Evolutionary conservation across 2,888 invertebrate species (phyloP).

Genomic region (Venusia cambrica): DNA sequence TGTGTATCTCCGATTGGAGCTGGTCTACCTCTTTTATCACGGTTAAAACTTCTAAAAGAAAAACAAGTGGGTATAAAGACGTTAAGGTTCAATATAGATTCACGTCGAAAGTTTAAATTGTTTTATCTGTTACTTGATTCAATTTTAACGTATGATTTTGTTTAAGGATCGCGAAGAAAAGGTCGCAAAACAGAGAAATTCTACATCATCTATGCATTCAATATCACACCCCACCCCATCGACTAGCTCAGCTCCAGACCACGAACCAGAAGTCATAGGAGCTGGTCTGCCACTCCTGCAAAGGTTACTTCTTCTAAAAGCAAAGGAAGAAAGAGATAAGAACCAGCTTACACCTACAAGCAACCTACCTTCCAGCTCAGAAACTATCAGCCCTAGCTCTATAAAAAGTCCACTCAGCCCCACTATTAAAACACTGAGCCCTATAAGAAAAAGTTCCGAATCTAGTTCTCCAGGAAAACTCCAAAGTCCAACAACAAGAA

Average conservation of each 20-base stretch:
- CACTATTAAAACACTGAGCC: slow-evolving; percentile 72
- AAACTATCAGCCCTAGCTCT: slow-evolving; percentile 74
- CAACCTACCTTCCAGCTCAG: slow-evolving; percentile 74
- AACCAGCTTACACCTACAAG: slow-evolving; percentile 69
- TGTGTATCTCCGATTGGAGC: slow-evolving; percentile 89
- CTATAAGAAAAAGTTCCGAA: slow-evolving; percentile 73
- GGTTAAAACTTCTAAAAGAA: slow-evolving; percentile 90
- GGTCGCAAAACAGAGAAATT: slow-evolving; percentile 68
- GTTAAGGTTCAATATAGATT: neutral
- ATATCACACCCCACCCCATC: slow-evolving; percentile 82
- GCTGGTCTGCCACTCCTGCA: slow-evolving; percentile 88
- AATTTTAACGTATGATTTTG: slow-evolving; percentile 1
- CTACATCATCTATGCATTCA: slow-evolving; percentile 57
- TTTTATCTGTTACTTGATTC: neutral
- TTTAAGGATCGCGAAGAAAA: slow-evolving; percentile 75
- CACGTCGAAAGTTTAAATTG: neutral
- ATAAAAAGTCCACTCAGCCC: slow-evolving; percentile 76
- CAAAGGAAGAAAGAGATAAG: slow-evolving; percentile 85
- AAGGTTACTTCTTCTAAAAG: slow-evolving; percentile 87
- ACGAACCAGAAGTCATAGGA: slow-evolving; percentile 83
- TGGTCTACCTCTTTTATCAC: slow-evolving; percentile 89
- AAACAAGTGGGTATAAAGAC: slow-evolving; percentile 82
- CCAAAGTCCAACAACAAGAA: slow-evolving; percentile 70
- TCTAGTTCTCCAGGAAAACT: slow-evolving; percentile 74
- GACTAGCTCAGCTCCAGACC: slow-evolving; percentile 80